phyloP scores from a whole-genome alignment of 2,888 invertebrate genomes.

The Macropis europaea region DNA sequence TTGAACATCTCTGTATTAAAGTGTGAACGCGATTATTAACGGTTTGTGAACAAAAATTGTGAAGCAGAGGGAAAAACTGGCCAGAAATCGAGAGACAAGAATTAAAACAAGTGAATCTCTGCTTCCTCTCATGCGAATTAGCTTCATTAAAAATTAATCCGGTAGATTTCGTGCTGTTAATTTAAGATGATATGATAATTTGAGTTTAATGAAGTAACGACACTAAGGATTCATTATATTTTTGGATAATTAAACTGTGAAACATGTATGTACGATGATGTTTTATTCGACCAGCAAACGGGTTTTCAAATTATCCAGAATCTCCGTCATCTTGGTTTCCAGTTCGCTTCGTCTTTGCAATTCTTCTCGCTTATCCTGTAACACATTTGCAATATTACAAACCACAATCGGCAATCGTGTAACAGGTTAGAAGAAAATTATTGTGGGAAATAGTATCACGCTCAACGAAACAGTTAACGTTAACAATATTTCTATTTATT shows the following conservation, averaged over 20 bases:
- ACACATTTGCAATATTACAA: conserved; percentile 40
- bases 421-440: no score
- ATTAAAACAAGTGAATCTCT: neutral
- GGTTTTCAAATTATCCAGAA: conserved; percentile 70
- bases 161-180: neutral
- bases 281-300: conserved; percentile 69
- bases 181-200: neutral
- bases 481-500: conserved; percentile 1
- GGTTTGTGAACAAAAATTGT: no score
- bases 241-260: neutral
- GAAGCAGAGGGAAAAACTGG: no score
- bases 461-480: no score
- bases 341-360: conserved; percentile 61
- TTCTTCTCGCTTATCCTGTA: conserved; percentile 68
- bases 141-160: neutral
- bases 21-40: no score
- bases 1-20: no score
- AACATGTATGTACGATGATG: neutral
- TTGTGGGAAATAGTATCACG: neutral
- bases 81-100: no score
- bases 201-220: neutral
- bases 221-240: neutral
- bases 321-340: conserved; percentile 69
- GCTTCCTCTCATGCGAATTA: neutral
- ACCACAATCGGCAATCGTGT: neutral